Evolutionary conservation across 2,888 invertebrate species (phyloP).

Genomic region (Dioctria linearis): DNA sequence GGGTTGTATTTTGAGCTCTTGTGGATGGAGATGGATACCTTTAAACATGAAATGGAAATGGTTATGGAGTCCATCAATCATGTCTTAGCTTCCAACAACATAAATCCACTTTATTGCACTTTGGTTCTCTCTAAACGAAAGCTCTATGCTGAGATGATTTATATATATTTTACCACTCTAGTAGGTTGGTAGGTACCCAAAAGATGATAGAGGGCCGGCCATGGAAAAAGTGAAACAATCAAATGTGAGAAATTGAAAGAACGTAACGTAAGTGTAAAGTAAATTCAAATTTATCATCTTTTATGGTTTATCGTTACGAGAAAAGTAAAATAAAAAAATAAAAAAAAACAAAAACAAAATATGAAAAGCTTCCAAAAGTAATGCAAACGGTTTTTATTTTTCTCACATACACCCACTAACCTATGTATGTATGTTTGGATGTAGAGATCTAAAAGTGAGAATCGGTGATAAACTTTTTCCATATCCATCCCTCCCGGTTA

Average conservation of each 20-base stretch:
- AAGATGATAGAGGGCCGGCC: neutral
- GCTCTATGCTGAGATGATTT: neutral
- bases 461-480: neutral
- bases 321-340: too few relatives aligned
- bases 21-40: too few relatives aligned
- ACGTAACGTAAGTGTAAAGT: constrained; percentile 1
- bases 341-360: neutral
- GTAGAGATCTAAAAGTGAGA: neutral
- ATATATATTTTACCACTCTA: neutral
- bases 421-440: too few relatives aligned
- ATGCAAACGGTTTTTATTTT: neutral
- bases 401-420: too few relatives aligned
- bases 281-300: constrained; percentile 13
- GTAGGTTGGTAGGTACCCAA: too few relatives aligned
- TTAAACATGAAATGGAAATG: neutral
- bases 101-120: constrained; percentile 53
- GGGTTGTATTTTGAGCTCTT: too few relatives aligned
- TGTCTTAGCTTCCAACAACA: constrained; percentile 26
- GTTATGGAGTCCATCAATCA: constrained; percentile 51
- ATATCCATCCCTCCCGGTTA: neutral
- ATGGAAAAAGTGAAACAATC: neutral
- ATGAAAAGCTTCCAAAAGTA: neutral
- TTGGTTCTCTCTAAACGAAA: constrained; percentile 16
- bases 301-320: neutral
- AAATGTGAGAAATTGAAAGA: constrained; percentile 6